A percentile compares a stretch with the other conserved stretches of the same genome.
These are phyloP conservation scores for Anoncus sp. DNA, from an alignment of 2,888 invertebrate species.

Conservation along the genomic window DNA sequence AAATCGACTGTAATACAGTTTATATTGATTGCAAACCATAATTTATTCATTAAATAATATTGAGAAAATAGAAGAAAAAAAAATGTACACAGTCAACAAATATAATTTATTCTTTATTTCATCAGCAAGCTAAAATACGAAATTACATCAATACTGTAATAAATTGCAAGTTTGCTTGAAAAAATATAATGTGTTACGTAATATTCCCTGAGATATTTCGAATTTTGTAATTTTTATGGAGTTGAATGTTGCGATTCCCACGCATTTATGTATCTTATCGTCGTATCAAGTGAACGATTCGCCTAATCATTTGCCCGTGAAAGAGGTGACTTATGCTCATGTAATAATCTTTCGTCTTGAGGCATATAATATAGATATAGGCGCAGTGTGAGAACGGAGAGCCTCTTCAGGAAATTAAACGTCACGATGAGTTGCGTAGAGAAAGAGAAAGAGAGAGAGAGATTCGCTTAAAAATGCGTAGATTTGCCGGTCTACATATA, in stretches of 20 bases:
- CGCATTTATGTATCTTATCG: neutral
- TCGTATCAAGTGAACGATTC: slow-evolving; percentile 13
- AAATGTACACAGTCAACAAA: too few relatives aligned
- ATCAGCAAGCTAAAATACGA: neutral
- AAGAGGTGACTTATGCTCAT: slow-evolving; percentile 26
- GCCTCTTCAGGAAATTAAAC: slow-evolving; percentile 63
- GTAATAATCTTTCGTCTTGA: slow-evolving; percentile 11
- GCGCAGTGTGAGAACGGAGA: neutral
- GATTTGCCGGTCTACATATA: slow-evolving; percentile 15
- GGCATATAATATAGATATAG: neutral
- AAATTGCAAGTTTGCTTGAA: neutral
- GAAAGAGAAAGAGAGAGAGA: slow-evolving; percentile 5
- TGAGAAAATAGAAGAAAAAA: neutral
- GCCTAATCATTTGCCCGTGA: neutral
- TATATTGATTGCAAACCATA: neutral
- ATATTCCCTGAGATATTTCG: neutral
- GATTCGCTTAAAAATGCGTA: slow-evolving; percentile 42
- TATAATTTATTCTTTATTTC: neutral
- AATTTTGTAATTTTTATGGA: neutral
- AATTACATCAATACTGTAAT: neutral
- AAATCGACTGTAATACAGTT: neutral
- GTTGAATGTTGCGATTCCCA: neutral
- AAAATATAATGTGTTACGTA: neutral
- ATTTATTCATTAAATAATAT: neutral
- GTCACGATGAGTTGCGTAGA: slow-evolving; percentile 63